phyloP scores from a whole-genome alignment of 2,113 vertebrate species.

The Cololabis saira region DNA sequence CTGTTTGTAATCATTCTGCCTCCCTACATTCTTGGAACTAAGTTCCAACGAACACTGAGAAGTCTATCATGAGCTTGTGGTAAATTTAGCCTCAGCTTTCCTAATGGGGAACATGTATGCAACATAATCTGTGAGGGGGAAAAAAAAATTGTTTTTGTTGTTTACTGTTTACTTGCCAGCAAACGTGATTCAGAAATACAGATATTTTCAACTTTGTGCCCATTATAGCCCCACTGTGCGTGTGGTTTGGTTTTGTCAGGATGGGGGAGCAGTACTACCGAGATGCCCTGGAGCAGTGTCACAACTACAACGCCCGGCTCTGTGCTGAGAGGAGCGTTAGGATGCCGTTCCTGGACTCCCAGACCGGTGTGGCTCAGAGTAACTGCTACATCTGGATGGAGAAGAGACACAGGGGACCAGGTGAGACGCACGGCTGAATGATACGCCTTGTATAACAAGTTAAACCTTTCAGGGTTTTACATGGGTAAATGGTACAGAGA shows the following conservation, averaged over 20 bases:
- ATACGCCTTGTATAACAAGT: background rate
- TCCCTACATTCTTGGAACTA: background rate
- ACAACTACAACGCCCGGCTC: constrained; percentile 95
- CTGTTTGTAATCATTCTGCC: background rate
- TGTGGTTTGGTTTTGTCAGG: constrained; percentile 68
- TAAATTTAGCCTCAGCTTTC: background rate
- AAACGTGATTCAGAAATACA: constrained; percentile 28
- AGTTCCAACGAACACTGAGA: constrained; percentile 1
- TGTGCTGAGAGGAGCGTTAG: constrained; percentile 95
- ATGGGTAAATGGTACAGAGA: no score
- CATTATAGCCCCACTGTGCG: background rate
- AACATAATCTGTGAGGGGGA: background rate
- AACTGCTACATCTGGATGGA: constrained; percentile 99
- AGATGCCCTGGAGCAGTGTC: constrained; percentile 98
- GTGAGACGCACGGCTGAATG: constrained; percentile 63
- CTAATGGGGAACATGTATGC: background rate
- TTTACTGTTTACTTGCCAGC: constrained; percentile 39
- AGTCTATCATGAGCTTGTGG: background rate
- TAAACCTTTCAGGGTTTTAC: background rate
- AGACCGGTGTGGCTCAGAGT: constrained; percentile 96
- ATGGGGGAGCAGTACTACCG: constrained; percentile 95
- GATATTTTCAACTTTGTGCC: background rate
- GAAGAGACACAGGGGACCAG: constrained; percentile 93
- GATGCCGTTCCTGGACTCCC: constrained; percentile 95
- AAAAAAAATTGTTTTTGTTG: no score